These are phyloP conservation scores for Rapana venosa DNA, from an alignment of 2,888 invertebrate species.

Conservation along the genomic window DNA sequence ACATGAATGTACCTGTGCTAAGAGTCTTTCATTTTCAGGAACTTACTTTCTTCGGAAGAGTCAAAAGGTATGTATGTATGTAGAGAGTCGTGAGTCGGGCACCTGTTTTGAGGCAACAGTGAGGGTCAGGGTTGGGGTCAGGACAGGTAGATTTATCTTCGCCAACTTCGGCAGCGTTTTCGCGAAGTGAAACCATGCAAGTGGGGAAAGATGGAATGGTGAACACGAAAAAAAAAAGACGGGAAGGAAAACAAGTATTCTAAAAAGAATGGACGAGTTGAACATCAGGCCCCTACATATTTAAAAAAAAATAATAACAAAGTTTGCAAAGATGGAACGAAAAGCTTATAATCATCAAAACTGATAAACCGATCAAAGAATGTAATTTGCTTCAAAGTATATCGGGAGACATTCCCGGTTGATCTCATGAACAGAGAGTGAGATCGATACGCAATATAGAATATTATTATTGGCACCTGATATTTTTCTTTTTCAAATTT, in stretches of 20 bases:
- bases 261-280: neutral
- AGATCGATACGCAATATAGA: too few species aligned
- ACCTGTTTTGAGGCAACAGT: slow-evolving; percentile 41
- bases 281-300: neutral
- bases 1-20: neutral
- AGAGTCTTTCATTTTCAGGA: neutral
- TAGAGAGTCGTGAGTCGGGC: slow-evolving; percentile 43
- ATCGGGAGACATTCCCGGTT: too few species aligned
- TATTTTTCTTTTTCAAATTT: too few species aligned
- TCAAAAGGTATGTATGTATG: slow-evolving; percentile 37
- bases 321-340: too few species aligned
- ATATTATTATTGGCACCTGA: too few species aligned
- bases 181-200: neutral
- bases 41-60: slow-evolving; percentile 38
- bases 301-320: too few species aligned
- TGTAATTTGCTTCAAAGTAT: too few species aligned
- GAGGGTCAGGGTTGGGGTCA: slow-evolving; percentile 35
- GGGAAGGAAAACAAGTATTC: neutral
- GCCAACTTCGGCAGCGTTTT: slow-evolving; percentile 22
- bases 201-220: neutral
- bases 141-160: slow-evolving; percentile 40
- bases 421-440: too few species aligned
- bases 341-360: too few species aligned
- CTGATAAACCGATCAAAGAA: too few species aligned
- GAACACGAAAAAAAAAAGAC: too few species aligned